Evolutionary conservation across 2,113 vertebrate genomes (phyloP).

Genomic region (Xyrauchen texanus): DNA sequence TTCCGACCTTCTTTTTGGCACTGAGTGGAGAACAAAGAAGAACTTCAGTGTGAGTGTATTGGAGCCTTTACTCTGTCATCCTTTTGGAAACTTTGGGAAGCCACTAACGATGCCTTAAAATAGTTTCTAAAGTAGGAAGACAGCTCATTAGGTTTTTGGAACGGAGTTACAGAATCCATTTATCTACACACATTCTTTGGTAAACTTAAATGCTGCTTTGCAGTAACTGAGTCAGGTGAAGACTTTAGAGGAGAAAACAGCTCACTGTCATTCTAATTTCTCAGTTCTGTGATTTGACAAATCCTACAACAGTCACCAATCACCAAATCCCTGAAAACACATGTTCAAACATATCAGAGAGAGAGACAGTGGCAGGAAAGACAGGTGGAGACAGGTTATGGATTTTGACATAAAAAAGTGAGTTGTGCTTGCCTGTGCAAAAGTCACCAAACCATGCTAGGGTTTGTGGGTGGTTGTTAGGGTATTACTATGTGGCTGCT

Average conservation of each 20-base stretch:
- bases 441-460: no score
- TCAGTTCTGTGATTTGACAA: conserved; percentile 60
- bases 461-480: no score
- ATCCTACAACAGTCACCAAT: not conserved
- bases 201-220: not conserved
- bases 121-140: not conserved
- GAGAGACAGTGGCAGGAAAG: no score
- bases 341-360: not conserved
- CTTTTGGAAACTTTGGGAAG: no score
- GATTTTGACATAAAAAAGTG: no score
- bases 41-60: no score
- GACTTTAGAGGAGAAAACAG: conserved; percentile 40
- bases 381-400: no score
- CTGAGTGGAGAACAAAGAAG: no score
- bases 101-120: not conserved
- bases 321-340: not conserved
- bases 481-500: no score
- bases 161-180: not conserved
- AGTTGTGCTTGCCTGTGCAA: no score
- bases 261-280: conserved; percentile 64
- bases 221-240: conserved; percentile 3
- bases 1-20: no score
- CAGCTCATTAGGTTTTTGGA: not conserved
- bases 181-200: not conserved
- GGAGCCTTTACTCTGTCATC: no score